phyloP scores from a whole-genome alignment of 2,888 invertebrate species.

The Cantharis lateralis region DNA sequence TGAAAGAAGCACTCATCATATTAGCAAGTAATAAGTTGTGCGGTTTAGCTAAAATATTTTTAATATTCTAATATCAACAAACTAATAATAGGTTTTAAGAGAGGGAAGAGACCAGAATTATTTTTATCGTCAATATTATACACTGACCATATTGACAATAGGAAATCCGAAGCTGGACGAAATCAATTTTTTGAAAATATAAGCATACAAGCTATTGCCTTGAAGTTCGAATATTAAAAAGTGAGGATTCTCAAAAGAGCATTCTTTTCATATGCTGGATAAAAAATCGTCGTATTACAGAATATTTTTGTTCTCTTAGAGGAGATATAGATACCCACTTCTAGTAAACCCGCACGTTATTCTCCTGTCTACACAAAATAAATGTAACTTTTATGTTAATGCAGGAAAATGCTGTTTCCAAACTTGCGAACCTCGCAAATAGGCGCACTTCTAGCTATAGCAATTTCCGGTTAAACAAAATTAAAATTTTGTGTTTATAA shows the following conservation, averaged over 20 bases:
- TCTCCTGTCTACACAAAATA: background rate
- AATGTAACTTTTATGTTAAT: background rate
- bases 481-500: background rate
- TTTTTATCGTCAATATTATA: too few species aligned
- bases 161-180: background rate
- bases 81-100: background rate
- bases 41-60: background rate
- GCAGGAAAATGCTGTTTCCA: background rate
- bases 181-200: too few species aligned
- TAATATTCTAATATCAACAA: background rate
- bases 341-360: background rate
- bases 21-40: background rate
- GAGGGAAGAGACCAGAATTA: too few species aligned
- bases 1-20: background rate
- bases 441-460: background rate
- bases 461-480: background rate
- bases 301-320: background rate
- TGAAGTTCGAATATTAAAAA: background rate
- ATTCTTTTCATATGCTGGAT: background rate
- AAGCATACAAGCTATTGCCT: too few species aligned
- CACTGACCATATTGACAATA: background rate
- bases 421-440: background rate
- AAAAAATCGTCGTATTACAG: background rate
- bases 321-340: background rate
- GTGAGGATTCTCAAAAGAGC: background rate